Percentiles rank a stretch among this genome's conserved stretches.
These are phyloP conservation scores for Antennarius maculatus DNA, from an alignment of 2,797 vertebrate species.

Conservation along the genomic window DNA sequence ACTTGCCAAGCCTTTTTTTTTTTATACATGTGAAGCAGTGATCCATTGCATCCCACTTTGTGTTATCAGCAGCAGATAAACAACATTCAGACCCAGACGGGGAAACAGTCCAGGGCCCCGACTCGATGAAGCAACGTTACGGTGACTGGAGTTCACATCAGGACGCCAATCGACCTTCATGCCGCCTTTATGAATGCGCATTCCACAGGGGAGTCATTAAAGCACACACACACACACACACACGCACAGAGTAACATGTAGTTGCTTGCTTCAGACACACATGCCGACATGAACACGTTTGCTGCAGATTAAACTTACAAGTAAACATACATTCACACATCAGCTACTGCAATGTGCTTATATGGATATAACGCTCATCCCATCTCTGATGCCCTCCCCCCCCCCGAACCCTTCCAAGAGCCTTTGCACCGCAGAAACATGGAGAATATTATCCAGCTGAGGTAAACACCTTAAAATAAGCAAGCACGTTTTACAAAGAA, in stretches of 20 bases:
- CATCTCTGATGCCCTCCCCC: slow-evolving; percentile 53
- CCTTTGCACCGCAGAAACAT: slow-evolving; percentile 39
- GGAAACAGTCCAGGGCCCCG: slow-evolving; percentile 22
- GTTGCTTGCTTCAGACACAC: slow-evolving; percentile 1
- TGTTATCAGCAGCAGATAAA: slow-evolving; percentile 33
- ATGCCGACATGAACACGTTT: slow-evolving; percentile 17
- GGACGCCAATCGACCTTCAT: slow-evolving; percentile 36
- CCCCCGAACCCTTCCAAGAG: slow-evolving; percentile 55
- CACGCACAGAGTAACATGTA: not conserved
- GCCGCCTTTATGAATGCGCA: slow-evolving; percentile 18
- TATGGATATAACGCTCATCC: slow-evolving; percentile 36
- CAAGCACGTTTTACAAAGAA: not conserved
- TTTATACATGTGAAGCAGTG: slow-evolving; percentile 1
- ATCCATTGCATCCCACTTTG: slow-evolving; percentile 25
- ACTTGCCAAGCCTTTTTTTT: not conserved
- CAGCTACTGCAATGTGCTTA: slow-evolving; percentile 41
- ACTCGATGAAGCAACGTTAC: slow-evolving; percentile 45
- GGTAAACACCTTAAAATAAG: not conserved
- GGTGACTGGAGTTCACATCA: slow-evolving; percentile 49
- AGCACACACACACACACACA: not conserved
- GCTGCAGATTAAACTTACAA: slow-evolving; percentile 24
- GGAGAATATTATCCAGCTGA: not conserved
- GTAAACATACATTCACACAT: slow-evolving; percentile 22
- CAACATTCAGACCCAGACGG: slow-evolving; percentile 39
- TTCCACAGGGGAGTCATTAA: slow-evolving; percentile 19